Conservation (phyloP, 2,888 invertebrate species). For the Ceriagrion tenellum region DNA sequence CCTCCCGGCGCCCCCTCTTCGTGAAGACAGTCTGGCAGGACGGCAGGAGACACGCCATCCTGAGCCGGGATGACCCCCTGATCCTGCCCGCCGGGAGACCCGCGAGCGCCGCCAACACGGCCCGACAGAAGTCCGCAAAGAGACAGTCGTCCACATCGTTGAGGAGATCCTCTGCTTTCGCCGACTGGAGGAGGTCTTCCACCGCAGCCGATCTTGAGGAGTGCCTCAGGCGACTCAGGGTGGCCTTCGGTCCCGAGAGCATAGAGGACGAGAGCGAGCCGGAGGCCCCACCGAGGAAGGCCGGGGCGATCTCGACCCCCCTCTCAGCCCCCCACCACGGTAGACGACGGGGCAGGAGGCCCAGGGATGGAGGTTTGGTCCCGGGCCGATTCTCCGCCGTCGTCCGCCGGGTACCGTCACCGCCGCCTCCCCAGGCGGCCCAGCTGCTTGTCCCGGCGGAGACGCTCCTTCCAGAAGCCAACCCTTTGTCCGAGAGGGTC, state of each 20-base stretch:
- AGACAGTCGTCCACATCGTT: background rate
- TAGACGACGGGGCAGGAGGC: background rate
- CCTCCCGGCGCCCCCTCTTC: conserved; percentile 81
- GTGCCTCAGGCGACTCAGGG: conserved; percentile 71
- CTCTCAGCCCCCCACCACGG: conserved; percentile 28
- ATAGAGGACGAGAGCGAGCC: conserved; percentile 34
- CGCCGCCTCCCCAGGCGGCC: conserved; percentile 50
- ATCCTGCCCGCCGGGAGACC: conserved; percentile 73
- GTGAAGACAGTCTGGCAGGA: conserved; percentile 85
- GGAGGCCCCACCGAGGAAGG: background rate
- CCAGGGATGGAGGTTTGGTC: background rate
- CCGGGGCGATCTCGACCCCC: background rate
- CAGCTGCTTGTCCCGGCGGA: conserved; percentile 14
- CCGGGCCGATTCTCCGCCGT: conserved; percentile 40
- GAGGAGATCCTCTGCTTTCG: conserved; percentile 58
- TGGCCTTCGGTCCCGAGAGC: conserved; percentile 69
- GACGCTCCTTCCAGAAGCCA: conserved; percentile 70
- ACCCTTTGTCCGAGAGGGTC: conserved; percentile 85
- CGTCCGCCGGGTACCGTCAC: conserved; percentile 42
- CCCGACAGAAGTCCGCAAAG: conserved; percentile 17
- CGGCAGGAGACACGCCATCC: conserved; percentile 85
- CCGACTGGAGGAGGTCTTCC: conserved; percentile 41
- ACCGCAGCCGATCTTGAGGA: conserved; percentile 69
- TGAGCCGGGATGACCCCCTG: conserved; percentile 83
- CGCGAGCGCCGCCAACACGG: conserved; percentile 71